These are phyloP conservation scores for Paratrypauchen microcephalus DNA, from an alignment of 2,797 vertebrate species.

Conservation along the genomic window DNA sequence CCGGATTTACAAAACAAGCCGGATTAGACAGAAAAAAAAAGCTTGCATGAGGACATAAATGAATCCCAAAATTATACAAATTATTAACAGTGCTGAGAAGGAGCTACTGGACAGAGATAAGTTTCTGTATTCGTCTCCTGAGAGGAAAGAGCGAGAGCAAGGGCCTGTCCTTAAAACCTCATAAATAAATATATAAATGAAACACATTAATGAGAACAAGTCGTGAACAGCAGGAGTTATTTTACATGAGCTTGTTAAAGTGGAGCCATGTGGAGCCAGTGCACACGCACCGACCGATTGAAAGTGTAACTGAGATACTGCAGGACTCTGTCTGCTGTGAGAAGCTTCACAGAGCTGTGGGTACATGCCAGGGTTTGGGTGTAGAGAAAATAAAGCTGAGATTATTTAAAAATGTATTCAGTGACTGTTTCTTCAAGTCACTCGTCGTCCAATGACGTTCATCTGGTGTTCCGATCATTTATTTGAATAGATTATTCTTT, in stretches of 20 bases:
- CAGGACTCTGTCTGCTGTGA: constrained; percentile 19
- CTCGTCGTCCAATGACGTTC: too few relatives aligned
- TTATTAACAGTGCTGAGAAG: constrained; percentile 21
- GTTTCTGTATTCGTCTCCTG: constrained; percentile 26
- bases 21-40: too few relatives aligned
- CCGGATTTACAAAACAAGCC: too few relatives aligned
- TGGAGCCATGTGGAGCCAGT: constrained; percentile 40
- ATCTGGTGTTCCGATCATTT: too few relatives aligned
- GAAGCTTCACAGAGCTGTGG: constrained; percentile 5
- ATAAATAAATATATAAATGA: constrained; percentile 14
- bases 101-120: constrained; percentile 56
- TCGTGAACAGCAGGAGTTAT: constrained; percentile 49
- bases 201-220: constrained; percentile 57
- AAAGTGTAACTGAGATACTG: constrained; percentile 41
- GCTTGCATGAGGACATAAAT: constrained; percentile 37
- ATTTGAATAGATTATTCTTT: too few relatives aligned
- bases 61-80: constrained; percentile 35
- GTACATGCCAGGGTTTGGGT: neutral
- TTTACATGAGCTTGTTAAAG: constrained; percentile 62
- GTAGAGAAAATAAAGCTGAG: neutral
- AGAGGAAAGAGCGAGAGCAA: constrained; percentile 20
- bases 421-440: too few relatives aligned
- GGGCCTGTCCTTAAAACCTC: constrained; percentile 20
- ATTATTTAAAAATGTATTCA: too few relatives aligned
- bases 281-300: constrained; percentile 22